Evolutionary conservation across 1,140 invertebrate genomes (phyloP), one percentile per base, ranked within the genome.

Genomic region (Brachionus sp.): DNA sequence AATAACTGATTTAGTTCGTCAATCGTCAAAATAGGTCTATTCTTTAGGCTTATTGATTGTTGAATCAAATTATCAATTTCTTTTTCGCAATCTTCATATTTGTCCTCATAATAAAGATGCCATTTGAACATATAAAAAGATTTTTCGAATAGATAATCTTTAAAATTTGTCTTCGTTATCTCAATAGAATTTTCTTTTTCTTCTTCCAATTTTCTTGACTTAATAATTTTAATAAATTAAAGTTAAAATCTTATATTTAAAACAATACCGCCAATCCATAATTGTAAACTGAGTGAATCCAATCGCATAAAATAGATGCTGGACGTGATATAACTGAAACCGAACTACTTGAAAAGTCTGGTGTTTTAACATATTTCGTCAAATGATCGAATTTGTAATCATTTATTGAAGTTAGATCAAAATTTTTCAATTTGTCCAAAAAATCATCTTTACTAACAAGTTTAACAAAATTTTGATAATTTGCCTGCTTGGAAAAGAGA

Each of bases 391-490:
- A 25, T n/a, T 29, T 66, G 33, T 66, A 66, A 33, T 66, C 33
- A 66, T 29, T 33, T 5, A 66, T 25, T 33, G 64, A 33, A 16
- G 33, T 37, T 0, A 33, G n/a, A n/a, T 66, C 64, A 37, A 33
- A 66, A 66, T 66, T 66, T 66, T n/a, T 66, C 3, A 66, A 12
- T 66, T 33, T 19, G 13, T n/a, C 29, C 2, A 66, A 29, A 16
- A 66, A 66, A 66, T 66, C 25, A 33, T 29, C 13, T 37, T 19
- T 29, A n/a, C 33, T 66, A 5, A 66, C 9, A 9, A 66, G 5
- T 33, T 66, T 66, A n/a, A 23, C 64, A 66, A 66, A 66, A 33
- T 66, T 66, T 66, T 66, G 64, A 33, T 66, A 66, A 33, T 4
- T 33, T 37, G 64, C 23, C 4, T 16, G 25, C 12, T 33, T 66